These are phyloP conservation scores for Chymomyza fuscimana DNA, from an alignment of 2,888 invertebrate genomes.

Conservation along the genomic window DNA sequence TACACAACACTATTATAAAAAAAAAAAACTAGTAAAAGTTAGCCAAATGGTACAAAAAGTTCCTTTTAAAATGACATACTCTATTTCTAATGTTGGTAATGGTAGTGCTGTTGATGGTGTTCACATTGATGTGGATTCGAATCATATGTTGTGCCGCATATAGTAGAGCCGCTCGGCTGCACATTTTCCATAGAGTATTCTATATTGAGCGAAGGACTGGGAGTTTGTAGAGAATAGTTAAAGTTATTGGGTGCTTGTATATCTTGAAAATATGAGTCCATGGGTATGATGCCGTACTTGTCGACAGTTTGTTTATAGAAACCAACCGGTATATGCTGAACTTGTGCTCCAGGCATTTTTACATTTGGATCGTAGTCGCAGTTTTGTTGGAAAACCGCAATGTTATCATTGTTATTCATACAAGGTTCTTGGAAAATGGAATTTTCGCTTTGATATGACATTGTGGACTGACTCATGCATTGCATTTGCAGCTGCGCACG, in stretches of 20 bases:
- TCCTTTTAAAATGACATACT: too few species aligned
- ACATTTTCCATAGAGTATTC: not conserved
- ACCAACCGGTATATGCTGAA: slow-evolving; percentile 1
- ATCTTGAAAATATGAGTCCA: slow-evolving; percentile 16
- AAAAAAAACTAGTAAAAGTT: too few species aligned
- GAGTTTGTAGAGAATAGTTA: not conserved
- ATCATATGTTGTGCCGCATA: too few species aligned
- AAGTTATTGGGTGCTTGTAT: not conserved
- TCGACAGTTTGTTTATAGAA: slow-evolving; percentile 40
- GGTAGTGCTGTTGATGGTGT: too few species aligned
- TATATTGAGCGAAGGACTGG: not conserved
- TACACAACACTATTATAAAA: too few species aligned
- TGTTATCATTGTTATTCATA: too few species aligned
- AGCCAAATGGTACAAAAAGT: too few species aligned
- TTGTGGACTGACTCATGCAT: not conserved
- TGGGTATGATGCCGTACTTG: slow-evolving; percentile 35
- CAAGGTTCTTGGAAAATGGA: not conserved
- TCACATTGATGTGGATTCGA: too few species aligned
- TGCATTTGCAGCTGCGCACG: not conserved
- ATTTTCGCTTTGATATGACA: not conserved
- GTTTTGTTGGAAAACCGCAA: not conserved
- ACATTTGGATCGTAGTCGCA: not conserved
- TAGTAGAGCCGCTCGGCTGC: not conserved
- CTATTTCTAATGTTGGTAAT: too few species aligned
- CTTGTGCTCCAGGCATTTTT: not conserved